Conservation (phyloP, 1,140 invertebrate genomes). For the Nixonia krombeini region DNA sequence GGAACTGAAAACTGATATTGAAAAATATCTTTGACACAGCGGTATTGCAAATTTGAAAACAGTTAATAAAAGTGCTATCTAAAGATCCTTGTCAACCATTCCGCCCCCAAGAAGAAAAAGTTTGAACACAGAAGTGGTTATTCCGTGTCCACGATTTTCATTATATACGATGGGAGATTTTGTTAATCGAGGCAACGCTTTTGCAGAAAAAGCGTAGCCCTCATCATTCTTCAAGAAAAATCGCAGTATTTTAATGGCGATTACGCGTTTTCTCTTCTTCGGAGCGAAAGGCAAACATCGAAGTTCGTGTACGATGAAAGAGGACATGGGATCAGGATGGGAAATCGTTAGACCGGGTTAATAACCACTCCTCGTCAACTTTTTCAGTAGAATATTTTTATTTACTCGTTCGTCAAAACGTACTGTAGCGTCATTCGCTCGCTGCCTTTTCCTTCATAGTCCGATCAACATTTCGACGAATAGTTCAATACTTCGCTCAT, state of each 20-base stretch:
- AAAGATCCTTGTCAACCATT: neutral
- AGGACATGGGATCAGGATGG: conserved; percentile 40
- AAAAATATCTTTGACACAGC: too few species aligned
- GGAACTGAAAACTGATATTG: too few species aligned
- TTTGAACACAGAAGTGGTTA: conserved; percentile 67
- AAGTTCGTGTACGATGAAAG: neutral
- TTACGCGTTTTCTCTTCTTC: conserved; percentile 9
- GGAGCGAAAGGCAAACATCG: conserved; percentile 5
- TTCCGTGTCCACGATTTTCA: conserved; percentile 52
- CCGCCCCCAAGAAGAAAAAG: conserved; percentile 39
- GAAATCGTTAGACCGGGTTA: conserved; percentile 59
- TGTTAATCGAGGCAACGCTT: too few species aligned
- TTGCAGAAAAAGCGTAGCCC: too few species aligned
- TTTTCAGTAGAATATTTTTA: conserved; percentile 66
- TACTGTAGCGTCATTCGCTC: conserved; percentile 1
- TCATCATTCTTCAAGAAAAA: too few species aligned
- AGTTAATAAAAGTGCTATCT: neutral
- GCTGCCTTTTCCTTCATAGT: neutral
- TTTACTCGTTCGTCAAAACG: conserved; percentile 40
- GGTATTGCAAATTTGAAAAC: too few species aligned
- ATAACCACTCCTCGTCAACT: conserved; percentile 68
- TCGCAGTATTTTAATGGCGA: too few species aligned
- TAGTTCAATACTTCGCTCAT: conserved; percentile 1
- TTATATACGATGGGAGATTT: neutral
- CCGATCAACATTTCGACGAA: conserved; percentile 1